Conservation (phyloP, 2,888 invertebrate species). For the Eupelmus urozonus region DNA sequence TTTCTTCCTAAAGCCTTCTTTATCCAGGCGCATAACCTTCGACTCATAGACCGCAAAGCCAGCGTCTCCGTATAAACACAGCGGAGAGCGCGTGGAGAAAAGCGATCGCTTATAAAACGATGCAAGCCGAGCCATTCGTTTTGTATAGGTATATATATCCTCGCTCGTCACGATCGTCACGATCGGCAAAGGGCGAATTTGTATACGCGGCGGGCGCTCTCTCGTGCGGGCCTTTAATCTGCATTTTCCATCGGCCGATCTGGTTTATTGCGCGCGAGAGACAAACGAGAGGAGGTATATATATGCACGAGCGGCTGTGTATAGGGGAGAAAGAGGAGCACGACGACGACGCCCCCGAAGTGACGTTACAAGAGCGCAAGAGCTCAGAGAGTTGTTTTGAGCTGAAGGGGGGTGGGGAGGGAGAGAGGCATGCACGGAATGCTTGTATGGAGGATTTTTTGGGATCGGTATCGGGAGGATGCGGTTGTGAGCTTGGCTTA, state of each 20-base stretch:
- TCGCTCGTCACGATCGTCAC: conserved; percentile 38
- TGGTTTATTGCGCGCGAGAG: neutral
- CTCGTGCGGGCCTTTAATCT: conserved; percentile 42
- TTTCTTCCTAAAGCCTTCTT: no score
- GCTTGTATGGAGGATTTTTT: neutral
- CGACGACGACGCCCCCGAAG: neutral
- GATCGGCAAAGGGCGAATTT: conserved; percentile 19
- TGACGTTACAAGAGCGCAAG: neutral
- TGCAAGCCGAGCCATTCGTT: no score
- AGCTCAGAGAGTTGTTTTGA: neutral
- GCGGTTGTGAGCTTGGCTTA: no score
- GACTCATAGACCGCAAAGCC: no score
- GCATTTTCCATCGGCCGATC: conserved; percentile 28
- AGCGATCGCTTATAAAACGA: no score
- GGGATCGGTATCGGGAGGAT: no score
- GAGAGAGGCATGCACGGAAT: no score
- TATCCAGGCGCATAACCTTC: no score
- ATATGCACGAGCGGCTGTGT: neutral
- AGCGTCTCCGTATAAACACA: no score
- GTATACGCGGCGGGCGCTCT: conserved; percentile 8
- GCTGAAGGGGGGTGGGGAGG: no score
- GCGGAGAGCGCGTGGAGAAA: no score
- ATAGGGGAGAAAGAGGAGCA: neutral
- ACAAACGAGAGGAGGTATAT: neutral
- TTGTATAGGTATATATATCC: no score